phyloP scores from a whole-genome alignment of 2,113 vertebrate genomes.

The Malurus melanocephalus region DNA sequence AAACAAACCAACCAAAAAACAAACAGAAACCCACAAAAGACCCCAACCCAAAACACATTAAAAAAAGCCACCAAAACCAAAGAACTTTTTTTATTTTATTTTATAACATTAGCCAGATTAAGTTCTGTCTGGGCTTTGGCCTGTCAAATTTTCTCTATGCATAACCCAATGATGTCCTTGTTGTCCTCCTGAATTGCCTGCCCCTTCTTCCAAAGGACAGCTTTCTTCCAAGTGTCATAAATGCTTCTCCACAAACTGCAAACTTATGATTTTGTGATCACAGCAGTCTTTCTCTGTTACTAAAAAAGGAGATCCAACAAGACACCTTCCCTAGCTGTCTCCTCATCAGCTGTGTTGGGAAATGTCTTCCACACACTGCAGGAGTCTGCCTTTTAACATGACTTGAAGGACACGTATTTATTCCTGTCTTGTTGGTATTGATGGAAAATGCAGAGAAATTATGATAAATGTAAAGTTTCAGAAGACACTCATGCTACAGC shows the following conservation, averaged over 20 bases:
- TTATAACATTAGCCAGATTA: neutral
- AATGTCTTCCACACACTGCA: neutral
- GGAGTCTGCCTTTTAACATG: neutral
- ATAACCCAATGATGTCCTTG: accelerated
- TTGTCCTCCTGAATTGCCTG: neutral
- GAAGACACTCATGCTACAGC: neutral
- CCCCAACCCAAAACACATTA: neutral
- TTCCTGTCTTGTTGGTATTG: neutral
- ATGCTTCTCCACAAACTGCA: neutral
- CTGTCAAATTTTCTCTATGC: neutral
- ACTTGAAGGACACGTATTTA: neutral
- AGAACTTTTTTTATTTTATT: neutral
- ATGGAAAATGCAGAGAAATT: neutral
- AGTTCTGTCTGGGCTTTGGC: neutral
- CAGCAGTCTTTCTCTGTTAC: neutral
- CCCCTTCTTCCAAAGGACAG: neutral
- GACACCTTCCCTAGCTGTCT: neutral
- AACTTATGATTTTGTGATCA: neutral
- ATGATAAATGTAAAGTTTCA: neutral
- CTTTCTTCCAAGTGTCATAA: neutral
- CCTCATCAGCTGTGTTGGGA: neutral
- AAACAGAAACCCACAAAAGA: no score
- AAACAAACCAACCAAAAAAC: no score
- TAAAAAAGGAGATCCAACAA: neutral
- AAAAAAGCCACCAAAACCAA: neutral